Evolutionary conservation across 2,888 invertebrate species (phyloP), one percentile per base, ranked within the genome.

Genomic region (Parelbella ahira): DNA sequence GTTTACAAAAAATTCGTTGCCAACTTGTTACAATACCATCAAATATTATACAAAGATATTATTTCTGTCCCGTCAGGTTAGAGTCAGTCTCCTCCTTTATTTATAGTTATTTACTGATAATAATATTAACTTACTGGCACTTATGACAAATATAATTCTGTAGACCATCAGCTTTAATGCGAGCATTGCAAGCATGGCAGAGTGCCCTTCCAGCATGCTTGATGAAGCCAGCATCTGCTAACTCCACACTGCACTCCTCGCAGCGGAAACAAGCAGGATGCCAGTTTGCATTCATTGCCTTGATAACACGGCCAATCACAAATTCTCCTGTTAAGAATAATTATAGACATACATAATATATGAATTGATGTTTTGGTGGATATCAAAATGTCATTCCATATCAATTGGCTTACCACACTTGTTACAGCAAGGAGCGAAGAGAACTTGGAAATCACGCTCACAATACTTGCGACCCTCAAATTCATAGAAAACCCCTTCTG

Each of bases 381-480:
- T n/a, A n/a, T n/a, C n/a, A n/a, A n/a, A n/a, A n/a, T n/a, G n/a
- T n/a, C n/a, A n/a, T n/a, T n/a, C n/a, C n/a, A n/a, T n/a, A n/a
- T n/a, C n/a, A n/a, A n/a, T n/a, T n/a, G n/a, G n/a, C 68, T 67
- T 78, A 91, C 92, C 92, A 57, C 93, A 94, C 89, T 92, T 91
- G 80, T 94, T 93, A 78, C 97, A 97, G 83, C 97, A 94, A 33
- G 99, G 95, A 33, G 97, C 95, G 88, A 97, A 98, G 3, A 98
- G 88, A 10, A 98, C 98, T 80, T 99, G 98, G 73, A 99, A 99
- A 80, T 99, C 99, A 71, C 97, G 96, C 82, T 99, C 98, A 68
- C 99, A 99, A 76, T 99, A 99, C 80, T 99, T 99, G 51, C 99
- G 91, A 0, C 98, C 98, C 79, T 99, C 99, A 76, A 98, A 99